Evolutionary conservation across 1,140 invertebrate species (phyloP).

Genomic region (Cyphomyrmex costatus): DNA sequence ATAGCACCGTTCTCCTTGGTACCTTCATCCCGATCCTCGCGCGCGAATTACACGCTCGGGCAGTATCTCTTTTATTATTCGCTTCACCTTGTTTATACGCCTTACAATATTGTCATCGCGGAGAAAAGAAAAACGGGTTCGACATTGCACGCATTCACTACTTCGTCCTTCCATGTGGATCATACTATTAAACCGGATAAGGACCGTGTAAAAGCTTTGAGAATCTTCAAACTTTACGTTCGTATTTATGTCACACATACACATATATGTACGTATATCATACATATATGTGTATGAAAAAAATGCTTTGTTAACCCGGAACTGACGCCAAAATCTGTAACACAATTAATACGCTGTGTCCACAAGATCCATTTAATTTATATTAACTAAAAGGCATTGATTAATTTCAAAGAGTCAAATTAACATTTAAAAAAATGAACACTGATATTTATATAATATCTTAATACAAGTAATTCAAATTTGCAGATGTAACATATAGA

Average conservation of each 20-base stretch:
- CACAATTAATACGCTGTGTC: no score
- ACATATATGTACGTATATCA: neutral
- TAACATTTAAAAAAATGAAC: no score
- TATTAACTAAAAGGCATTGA: no score
- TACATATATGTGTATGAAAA: neutral
- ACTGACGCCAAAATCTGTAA: no score
- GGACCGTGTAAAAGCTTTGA: neutral
- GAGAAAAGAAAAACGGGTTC: neutral
- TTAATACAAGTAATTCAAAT: no score
- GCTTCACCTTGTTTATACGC: conserved; percentile 13
- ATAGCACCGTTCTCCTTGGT: conserved; percentile 14
- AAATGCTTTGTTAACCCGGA: conserved; percentile 5
- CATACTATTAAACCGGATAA: conserved; percentile 17
- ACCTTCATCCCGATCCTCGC: conserved; percentile 35
- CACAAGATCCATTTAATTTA: no score
- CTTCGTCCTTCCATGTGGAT: neutral
- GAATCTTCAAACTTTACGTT: conserved; percentile 32
- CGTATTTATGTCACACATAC: conserved; percentile 1
- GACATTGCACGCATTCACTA: neutral
- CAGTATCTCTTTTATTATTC: conserved; percentile 58
- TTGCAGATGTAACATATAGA: no score
- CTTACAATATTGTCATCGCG: conserved; percentile 22
- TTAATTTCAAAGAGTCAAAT: no score
- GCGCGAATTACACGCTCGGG: conserved; percentile 7
- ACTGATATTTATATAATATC: no score